Conservation (phyloP, 2,888 invertebrate genomes). For the Machimus rusticus region DNA sequence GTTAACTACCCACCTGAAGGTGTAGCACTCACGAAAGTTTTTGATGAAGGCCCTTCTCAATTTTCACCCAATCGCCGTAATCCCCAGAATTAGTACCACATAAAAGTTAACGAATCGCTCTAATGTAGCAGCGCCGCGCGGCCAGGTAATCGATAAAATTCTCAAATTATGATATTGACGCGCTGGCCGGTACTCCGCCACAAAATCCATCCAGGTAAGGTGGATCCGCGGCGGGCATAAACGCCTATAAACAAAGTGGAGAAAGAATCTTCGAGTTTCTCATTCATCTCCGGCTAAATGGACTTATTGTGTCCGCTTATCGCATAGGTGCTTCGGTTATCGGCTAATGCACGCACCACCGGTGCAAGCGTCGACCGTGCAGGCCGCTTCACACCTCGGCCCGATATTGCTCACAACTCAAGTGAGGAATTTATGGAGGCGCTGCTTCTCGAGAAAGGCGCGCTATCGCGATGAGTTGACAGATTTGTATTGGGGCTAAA, state of each 20-base stretch:
- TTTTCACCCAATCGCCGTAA: constrained; percentile 16
- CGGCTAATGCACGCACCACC: constrained; percentile 5
- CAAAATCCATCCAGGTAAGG: not conserved
- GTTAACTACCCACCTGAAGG: constrained; percentile 4
- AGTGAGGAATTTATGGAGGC: constrained; percentile 17
- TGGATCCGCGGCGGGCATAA: not conserved
- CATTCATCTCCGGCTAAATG: constrained; percentile 26
- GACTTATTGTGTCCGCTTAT: constrained; percentile 29
- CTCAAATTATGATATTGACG: constrained; percentile 29
- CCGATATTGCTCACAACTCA: constrained; percentile 15
- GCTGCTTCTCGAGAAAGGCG: not conserved
- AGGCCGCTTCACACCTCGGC: constrained; percentile 9
- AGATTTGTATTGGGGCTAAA: constrained; percentile 19
- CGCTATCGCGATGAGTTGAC: constrained; percentile 12
- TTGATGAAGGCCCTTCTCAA: constrained; percentile 6
- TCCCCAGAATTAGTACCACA: constrained; percentile 27
- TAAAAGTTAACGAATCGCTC: constrained; percentile 26
- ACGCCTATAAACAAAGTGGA: constrained; percentile 6
- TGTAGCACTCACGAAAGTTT: not conserved
- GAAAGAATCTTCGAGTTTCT: not conserved
- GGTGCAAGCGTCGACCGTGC: not conserved
- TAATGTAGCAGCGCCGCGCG: not conserved
- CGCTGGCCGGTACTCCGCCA: not conserved
- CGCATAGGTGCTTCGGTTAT: not conserved
- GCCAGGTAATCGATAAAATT: constrained; percentile 19